Evolutionary conservation across 2,797 vertebrate genomes (phyloP).

Genomic region (Danio albolineatus): DNA sequence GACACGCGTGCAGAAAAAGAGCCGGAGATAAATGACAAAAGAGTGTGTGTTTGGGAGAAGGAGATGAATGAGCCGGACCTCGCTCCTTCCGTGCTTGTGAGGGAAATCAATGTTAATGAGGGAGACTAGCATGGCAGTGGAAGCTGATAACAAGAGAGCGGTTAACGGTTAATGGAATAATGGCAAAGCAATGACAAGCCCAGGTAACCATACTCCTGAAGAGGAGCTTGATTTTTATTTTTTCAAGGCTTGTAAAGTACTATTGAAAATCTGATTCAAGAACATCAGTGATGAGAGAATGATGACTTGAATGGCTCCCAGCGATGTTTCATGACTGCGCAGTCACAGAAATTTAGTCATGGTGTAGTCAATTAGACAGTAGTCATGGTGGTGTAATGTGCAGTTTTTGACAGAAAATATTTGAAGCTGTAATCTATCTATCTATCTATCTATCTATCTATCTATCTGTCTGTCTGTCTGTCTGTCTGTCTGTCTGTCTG

Average conservation of each 20-base stretch:
- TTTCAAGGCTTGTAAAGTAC: conserved; percentile 2
- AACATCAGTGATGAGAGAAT: not conserved
- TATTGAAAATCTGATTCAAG: conserved; percentile 33
- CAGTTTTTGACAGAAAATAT: too few species aligned
- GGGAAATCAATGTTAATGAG: conserved; percentile 58
- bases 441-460: too few species aligned
- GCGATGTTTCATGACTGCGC: conserved; percentile 6
- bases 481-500: too few species aligned
- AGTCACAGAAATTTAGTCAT: not conserved
- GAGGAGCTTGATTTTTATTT: conserved; percentile 51
- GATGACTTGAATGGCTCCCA: not conserved
- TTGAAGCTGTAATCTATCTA: too few species aligned
- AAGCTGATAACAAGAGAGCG: conserved; percentile 49
- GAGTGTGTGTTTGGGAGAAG: conserved; percentile 11
- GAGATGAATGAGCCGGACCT: conserved; percentile 49
- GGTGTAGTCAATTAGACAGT: too few species aligned
- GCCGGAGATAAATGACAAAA: conserved; percentile 18
- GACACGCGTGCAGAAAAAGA: not conserved
- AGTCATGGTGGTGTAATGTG: too few species aligned
- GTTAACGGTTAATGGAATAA: conserved; percentile 46
- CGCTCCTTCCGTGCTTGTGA: conserved; percentile 36
- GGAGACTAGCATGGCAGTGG: conserved; percentile 38
- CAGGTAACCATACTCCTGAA: conserved; percentile 30
- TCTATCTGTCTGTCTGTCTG: too few species aligned
- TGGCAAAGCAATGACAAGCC: conserved; percentile 30